Percentiles rank a stretch among this genome's conserved stretches.
These are phyloP conservation scores for Loriculus beryllinus DNA, from an alignment of 2,797 vertebrate genomes.

Conservation along the genomic window DNA sequence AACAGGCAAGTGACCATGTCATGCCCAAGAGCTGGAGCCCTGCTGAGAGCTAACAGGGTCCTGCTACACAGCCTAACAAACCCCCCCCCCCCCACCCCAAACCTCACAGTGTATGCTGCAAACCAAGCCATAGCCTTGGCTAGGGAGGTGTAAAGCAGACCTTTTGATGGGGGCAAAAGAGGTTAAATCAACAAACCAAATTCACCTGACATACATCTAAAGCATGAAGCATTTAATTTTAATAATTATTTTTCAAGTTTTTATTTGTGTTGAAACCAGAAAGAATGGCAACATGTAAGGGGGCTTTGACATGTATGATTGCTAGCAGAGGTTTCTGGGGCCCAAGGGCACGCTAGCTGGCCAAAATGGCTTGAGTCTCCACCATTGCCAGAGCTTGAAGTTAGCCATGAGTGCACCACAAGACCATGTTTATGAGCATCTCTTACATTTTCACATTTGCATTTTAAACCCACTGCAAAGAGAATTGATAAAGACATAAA, in stretches of 20 bases:
- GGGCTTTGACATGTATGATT: fast-evolving
- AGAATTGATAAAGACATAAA: not conserved
- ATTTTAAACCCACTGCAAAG: not conserved
- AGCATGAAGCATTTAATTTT: not conserved
- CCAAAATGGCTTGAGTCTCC: not conserved
- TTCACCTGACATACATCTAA: not conserved
- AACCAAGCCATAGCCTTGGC: not conserved
- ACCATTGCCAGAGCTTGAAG: not conserved
- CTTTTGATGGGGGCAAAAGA: not conserved
- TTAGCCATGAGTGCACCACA: not conserved
- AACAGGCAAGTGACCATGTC: not conserved
- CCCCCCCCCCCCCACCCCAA: too few species aligned
- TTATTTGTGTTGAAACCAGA: not conserved
- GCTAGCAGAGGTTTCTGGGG: not conserved
- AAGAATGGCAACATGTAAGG: not conserved
- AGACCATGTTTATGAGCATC: not conserved
- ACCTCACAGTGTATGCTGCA: not conserved
- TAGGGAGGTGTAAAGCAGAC: not conserved
- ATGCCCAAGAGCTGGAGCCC: not conserved
- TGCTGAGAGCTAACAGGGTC: fast-evolving
- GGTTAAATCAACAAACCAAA: not conserved
- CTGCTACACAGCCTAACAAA: fast-evolving
- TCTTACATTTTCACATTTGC: not conserved
- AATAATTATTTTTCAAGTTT: not conserved
- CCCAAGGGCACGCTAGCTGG: not conserved